These are phyloP conservation scores for Patagioenas fasciata DNA, from an alignment of 2,113 vertebrate genomes.

Conservation along the genomic window DNA sequence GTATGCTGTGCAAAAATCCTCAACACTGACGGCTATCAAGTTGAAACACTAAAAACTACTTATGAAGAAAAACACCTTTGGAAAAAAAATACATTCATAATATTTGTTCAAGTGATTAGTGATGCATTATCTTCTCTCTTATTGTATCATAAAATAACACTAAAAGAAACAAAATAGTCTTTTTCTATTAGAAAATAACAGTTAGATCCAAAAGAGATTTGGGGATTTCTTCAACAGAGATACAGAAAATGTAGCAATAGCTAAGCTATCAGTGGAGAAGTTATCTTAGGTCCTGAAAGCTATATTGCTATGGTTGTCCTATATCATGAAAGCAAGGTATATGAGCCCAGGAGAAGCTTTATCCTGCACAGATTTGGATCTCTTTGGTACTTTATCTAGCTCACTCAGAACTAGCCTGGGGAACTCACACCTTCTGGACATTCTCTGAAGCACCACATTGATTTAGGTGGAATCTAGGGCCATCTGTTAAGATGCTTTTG, in stretches of 20 bases:
- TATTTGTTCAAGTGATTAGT: background rate
- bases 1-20: background rate
- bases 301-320: background rate
- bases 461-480: background rate
- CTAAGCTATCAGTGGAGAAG: background rate
- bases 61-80: background rate
- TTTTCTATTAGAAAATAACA: background rate
- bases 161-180: background rate
- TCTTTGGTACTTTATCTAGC: background rate
- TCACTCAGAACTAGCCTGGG: background rate
- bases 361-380: background rate
- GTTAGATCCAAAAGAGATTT: background rate
- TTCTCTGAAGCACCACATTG: background rate
- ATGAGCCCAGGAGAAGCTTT: background rate
- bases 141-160: background rate
- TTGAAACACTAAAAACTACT: background rate
- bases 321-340: background rate
- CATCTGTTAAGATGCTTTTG: background rate
- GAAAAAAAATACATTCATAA: background rate
- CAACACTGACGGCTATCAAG: background rate
- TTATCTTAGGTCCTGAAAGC: background rate
- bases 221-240: background rate
- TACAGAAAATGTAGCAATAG: background rate
- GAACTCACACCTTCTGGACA: background rate
- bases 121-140: background rate